phyloP scores from a whole-genome alignment of 1,140 invertebrate genomes.

The Popillia japonica region DNA sequence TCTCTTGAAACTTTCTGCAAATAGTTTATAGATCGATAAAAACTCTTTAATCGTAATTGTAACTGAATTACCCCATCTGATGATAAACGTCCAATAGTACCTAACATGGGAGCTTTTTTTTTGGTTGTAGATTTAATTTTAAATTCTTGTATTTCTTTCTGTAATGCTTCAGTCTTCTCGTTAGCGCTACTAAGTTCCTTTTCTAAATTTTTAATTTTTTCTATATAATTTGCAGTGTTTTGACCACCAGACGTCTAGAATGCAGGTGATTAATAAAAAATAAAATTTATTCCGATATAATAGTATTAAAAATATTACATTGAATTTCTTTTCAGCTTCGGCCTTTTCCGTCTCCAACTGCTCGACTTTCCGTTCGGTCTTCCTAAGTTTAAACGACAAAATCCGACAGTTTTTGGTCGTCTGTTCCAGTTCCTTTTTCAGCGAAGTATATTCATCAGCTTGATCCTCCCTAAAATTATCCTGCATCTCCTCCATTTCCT shows the following conservation, averaged over 20 bases:
- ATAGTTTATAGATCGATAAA: slow-evolving; percentile 37
- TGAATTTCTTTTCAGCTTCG: slow-evolving; percentile 73
- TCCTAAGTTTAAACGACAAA: slow-evolving; percentile 96
- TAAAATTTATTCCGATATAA: no score
- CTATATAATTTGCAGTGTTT: slow-evolving; percentile 66
- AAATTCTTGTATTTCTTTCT: slow-evolving; percentile 77
- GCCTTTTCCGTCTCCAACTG: slow-evolving; percentile 86
- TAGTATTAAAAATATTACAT: slow-evolving; percentile 1
- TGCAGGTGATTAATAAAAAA: slow-evolving; percentile 11
- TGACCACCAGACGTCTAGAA: slow-evolving; percentile 66
- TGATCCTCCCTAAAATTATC: slow-evolving; percentile 97
- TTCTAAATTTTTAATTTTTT: slow-evolving; percentile 79
- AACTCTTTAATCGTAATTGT: slow-evolving; percentile 24
- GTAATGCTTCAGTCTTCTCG: slow-evolving; percentile 71
- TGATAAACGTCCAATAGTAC: slow-evolving; percentile 65
- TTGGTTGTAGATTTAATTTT: slow-evolving; percentile 59
- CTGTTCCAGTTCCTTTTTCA: slow-evolving; percentile 92
- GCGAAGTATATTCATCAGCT: slow-evolving; percentile 94
- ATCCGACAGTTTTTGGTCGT: slow-evolving; percentile 99
- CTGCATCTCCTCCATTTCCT: slow-evolving; percentile 98
- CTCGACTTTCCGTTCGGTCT: slow-evolving; percentile 91
- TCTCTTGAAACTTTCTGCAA: slow-evolving; percentile 72
- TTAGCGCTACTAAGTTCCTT: slow-evolving; percentile 85
- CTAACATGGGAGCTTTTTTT: slow-evolving; percentile 69
- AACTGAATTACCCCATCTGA: slow-evolving; percentile 63